phyloP scores from a whole-genome alignment of 2,888 invertebrate genomes.

The Brachypalpus laphriformis region DNA sequence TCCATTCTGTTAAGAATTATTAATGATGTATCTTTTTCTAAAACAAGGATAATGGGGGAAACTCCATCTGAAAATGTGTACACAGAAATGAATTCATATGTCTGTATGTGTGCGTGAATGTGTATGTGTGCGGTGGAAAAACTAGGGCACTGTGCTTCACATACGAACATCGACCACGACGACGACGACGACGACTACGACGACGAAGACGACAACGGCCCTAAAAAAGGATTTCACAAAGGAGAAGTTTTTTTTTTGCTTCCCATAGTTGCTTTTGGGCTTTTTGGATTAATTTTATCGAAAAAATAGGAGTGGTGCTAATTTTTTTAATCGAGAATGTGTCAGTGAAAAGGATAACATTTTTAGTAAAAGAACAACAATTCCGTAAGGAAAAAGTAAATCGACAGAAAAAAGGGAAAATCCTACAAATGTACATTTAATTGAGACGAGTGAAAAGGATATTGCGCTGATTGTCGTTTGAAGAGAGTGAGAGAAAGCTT shows the following conservation, averaged over 20 bases:
- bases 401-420: slow-evolving; percentile 46
- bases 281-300: background rate
- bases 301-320: background rate
- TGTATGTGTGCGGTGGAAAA: slow-evolving; percentile 76
- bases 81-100: slow-evolving; percentile 71
- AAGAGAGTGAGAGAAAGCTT: slow-evolving; percentile 49
- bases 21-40: slow-evolving; percentile 66
- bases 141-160: slow-evolving; percentile 82
- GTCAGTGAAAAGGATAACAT: slow-evolving; percentile 32
- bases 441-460: slow-evolving; percentile 69
- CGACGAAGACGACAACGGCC: slow-evolving; percentile 32
- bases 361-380: background rate
- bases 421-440: slow-evolving; percentile 58
- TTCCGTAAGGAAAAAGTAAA: slow-evolving; percentile 34
- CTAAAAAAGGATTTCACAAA: slow-evolving; percentile 29
- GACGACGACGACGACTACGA: slow-evolving; percentile 64
- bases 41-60: slow-evolving; percentile 70
- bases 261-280: background rate
- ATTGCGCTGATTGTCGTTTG: slow-evolving; percentile 69
- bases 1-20: slow-evolving; percentile 36
- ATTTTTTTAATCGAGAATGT: slow-evolving; percentile 13
- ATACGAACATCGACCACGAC: slow-evolving; percentile 75
- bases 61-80: slow-evolving; percentile 71
- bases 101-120: slow-evolving; percentile 36
- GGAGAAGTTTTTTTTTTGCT: slow-evolving; percentile 3